phyloP scores from a whole-genome alignment of 2,113 vertebrate genomes.

The Hyaena hyaena region DNA sequence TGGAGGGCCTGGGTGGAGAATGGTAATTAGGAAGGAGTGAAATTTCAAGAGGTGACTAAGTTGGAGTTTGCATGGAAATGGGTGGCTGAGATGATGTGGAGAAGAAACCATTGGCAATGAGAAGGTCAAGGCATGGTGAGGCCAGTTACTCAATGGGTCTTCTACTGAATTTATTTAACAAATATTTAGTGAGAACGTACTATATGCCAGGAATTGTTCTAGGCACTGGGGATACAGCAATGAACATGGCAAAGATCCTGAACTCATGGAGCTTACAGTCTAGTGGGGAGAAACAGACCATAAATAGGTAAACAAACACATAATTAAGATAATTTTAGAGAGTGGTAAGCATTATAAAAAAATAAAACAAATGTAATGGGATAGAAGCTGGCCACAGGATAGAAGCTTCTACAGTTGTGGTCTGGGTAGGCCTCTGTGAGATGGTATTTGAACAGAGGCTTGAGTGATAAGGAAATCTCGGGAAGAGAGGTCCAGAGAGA shows the following conservation, averaged over 20 bases:
- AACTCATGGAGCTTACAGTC: not conserved
- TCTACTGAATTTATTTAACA: not conserved
- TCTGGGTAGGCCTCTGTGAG: not conserved
- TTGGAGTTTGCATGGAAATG: not conserved
- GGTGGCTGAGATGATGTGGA: not conserved
- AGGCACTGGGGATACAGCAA: not conserved
- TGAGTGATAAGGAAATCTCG: not conserved
- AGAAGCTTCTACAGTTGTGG: not conserved
- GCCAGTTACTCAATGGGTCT: not conserved
- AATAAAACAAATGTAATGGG: not conserved
- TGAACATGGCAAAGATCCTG: constrained; percentile 17
- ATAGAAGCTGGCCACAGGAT: not conserved
- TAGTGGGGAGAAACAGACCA: constrained; percentile 15
- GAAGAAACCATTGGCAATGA: not conserved
- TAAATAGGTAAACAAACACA: not conserved
- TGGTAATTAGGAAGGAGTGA: not conserved
- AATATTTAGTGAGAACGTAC: not conserved
- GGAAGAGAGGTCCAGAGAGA: not conserved
- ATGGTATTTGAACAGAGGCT: not conserved
- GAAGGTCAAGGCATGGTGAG: not conserved
- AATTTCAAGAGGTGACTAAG: not conserved
- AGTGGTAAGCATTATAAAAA: not conserved
- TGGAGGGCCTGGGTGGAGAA: not conserved
- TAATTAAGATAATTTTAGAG: not conserved
- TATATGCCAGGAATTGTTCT: not conserved